Evolutionary conservation across 2,888 invertebrate genomes (phyloP), one percentile per base, ranked within the genome.

Genomic region (Cephus pygmeus): DNA sequence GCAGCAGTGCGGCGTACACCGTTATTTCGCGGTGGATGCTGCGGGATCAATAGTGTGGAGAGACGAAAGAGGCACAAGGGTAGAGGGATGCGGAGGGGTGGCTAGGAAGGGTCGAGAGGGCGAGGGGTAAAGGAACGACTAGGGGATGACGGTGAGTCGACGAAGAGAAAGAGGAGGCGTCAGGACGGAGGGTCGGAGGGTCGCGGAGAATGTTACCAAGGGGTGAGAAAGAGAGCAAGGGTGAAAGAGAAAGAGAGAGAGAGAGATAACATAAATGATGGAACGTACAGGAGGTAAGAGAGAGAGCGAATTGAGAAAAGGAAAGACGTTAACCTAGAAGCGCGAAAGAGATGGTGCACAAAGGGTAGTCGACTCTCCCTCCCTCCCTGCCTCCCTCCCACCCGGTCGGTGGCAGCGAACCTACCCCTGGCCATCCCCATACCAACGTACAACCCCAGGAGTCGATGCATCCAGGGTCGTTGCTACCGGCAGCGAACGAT

Each of bases 401-500:
- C 12, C 2, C 23, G 74, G 33, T 69, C 77, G 68, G 71, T 73
- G 69, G 35, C 75, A 82, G 84, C 83, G 83, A 82, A 83, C 83
- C 84, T 82, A 81, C 79, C 81, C 76, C 77, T 33, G 71, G 83
- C 86, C 85, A 87, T 36, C 88, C 88, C 88, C 56, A 88, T 85
- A 84, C 88, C 85, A 83, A 85, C 88, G 87, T 86, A 88, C 89
- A 88, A 89, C 89, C 90, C 91, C 90, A 90, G 90, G 90, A 91
- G 91, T 90, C 90, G 90, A 91, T 91, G 91, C 90, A 91, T 91
- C 90, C 91, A 90, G 91, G 91, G 90, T 91, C 91, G 91, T 91
- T 91, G 91, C 91, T 91, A 91, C 91, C 91, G 89, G 88, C 90
- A 90, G 88, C 89, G 87, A 90, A 89, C 90, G 90, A 90, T 89